These are phyloP conservation scores for Allacma fusca DNA, from an alignment of 2,888 invertebrate genomes.

Conservation along the genomic window DNA sequence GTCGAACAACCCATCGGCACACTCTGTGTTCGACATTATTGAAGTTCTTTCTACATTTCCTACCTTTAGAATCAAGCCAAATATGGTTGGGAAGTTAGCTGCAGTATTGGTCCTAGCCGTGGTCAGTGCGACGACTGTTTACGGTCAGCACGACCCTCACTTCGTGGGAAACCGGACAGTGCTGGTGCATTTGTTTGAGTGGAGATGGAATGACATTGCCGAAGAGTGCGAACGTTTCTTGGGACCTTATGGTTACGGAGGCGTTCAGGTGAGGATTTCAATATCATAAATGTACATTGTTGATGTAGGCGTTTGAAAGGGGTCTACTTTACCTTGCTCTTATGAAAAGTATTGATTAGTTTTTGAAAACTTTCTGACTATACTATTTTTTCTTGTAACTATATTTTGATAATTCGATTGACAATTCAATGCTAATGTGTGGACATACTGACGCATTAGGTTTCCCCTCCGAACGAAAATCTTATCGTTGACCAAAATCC, in stretches of 20 bases:
- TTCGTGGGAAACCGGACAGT: constrained; percentile 30
- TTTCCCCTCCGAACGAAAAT: constrained; percentile 36
- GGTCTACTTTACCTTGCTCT: neutral
- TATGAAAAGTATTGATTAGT: neutral
- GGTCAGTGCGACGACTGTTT: too few species aligned
- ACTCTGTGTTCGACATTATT: too few species aligned
- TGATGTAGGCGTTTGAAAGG: too few species aligned
- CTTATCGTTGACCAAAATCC: neutral
- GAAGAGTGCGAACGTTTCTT: constrained; percentile 44
- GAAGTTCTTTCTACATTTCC: too few species aligned
- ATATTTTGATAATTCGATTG: neutral
- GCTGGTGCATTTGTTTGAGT: constrained; percentile 48
- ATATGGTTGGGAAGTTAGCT: too few species aligned
- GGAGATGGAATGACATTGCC: constrained; percentile 48
- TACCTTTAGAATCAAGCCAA: too few species aligned
- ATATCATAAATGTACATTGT: too few species aligned
- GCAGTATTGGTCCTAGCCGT: too few species aligned
- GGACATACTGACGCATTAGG: too few species aligned
- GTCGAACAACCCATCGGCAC: too few species aligned
- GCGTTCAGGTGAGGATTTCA: constrained; percentile 50
- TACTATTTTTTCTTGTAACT: neutral
- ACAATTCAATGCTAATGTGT: neutral
- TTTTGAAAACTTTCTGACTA: too few species aligned
- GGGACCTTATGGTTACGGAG: constrained; percentile 44
- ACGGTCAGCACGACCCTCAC: constrained; percentile 43